A percentile compares a stretch with the other conserved stretches of the same genome.
Conservation (phyloP, 2,797 vertebrate species). For the Squalus acanthias region DNA sequence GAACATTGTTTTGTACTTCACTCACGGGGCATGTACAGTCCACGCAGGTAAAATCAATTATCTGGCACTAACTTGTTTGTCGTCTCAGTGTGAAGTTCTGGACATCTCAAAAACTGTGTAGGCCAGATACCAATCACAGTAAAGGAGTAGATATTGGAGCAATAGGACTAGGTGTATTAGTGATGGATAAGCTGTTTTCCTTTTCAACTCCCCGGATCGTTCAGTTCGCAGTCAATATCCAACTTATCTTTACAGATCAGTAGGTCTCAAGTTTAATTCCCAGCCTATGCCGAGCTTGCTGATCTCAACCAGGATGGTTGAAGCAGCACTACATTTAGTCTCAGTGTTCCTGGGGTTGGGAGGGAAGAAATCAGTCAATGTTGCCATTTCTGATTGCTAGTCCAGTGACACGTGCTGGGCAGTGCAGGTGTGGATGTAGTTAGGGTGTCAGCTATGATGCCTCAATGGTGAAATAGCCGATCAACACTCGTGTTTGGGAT, state of each 20-base stretch:
- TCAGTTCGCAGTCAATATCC: background rate
- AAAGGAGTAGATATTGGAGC: background rate
- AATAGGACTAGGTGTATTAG: background rate
- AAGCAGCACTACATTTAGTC: too few species aligned
- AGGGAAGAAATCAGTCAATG: background rate
- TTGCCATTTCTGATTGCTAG: background rate
- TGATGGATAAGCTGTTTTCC: background rate
- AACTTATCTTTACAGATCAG: background rate
- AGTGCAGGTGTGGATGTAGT: background rate
- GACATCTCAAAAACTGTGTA: background rate
- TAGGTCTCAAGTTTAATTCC: background rate
- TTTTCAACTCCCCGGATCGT: background rate
- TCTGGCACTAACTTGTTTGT: background rate
- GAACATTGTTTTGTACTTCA: background rate
- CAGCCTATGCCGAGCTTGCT: background rate
- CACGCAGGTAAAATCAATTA: background rate
- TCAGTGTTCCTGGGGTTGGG: background rate
- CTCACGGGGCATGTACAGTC: background rate
- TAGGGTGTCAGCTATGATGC: background rate
- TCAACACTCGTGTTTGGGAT: background rate
- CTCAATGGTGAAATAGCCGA: background rate
- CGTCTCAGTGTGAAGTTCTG: background rate
- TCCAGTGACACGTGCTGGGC: background rate
- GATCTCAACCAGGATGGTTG: background rate
- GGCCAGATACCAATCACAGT: background rate